A percentile compares a stretch with the other conserved stretches of the same genome.
Evolutionary conservation across 1,140 invertebrate species (phyloP).

Genomic region (Panagrolaimus sp.): DNA sequence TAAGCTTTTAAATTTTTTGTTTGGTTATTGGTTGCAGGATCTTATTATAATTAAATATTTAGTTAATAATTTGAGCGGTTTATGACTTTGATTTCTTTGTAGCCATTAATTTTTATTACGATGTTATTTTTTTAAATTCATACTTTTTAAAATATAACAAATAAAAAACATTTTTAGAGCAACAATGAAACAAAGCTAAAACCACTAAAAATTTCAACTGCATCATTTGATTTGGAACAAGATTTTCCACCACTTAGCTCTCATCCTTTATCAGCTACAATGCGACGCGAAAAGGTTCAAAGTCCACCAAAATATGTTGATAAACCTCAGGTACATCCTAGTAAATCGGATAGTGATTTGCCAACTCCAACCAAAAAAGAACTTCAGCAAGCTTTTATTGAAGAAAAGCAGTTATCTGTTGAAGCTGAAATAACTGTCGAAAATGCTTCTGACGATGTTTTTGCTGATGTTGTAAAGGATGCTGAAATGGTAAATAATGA

Average conservation of each 20-base stretch:
- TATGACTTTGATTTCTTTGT: no score
- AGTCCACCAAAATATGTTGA: neutral
- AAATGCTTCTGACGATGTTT: neutral
- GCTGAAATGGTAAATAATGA: neutral
- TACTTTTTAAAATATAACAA: no score
- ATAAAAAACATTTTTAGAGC: neutral
- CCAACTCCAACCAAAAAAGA: neutral
- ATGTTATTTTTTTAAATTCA: neutral
- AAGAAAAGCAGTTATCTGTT: neutral
- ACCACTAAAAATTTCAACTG: neutral
- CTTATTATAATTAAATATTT: no score
- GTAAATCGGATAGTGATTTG: neutral
- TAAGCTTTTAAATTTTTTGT: no score
- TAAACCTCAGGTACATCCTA: neutral
- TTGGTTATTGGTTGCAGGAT: no score
- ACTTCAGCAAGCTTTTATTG: no score
- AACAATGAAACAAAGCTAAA: neutral
- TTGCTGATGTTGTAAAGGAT: neutral
- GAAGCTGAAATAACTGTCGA: neutral
- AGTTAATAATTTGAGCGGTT: no score
- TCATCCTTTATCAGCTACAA: neutral
- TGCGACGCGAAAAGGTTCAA: neutral
- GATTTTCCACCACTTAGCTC: neutral
- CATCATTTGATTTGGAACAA: neutral
- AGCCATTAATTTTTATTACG: no score